Evolutionary conservation across 2,888 invertebrate genomes (phyloP).

Genomic region (Erebia aethiops): DNA sequence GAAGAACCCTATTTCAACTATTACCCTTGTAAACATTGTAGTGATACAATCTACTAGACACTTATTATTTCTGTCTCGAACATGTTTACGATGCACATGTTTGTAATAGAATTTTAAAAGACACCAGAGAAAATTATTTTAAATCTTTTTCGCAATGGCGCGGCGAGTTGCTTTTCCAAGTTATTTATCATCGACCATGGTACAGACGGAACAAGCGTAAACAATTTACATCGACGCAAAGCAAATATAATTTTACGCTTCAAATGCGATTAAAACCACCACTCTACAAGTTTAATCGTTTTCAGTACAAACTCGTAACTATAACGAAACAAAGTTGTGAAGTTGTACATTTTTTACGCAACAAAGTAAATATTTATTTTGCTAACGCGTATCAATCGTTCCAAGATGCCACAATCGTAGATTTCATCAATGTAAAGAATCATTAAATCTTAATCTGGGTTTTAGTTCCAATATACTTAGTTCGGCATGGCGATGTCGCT

Average conservation of each 20-base stretch:
- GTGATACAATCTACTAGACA: conserved; percentile 40
- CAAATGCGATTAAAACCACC: background rate
- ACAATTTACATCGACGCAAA: conserved; percentile 5
- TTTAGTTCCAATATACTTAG: conserved; percentile 48
- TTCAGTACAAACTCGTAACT: no score
- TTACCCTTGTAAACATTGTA: conserved; percentile 41
- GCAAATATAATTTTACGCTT: conserved; percentile 4
- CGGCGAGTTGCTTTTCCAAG: background rate
- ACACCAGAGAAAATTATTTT: background rate
- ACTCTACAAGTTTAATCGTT: background rate
- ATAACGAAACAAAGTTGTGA: background rate
- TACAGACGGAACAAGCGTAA: conserved; percentile 11
- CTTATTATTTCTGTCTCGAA: conserved; percentile 32
- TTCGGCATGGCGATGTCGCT: conserved; percentile 48
- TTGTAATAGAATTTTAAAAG: conserved; percentile 15
- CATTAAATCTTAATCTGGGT: conserved; percentile 46
- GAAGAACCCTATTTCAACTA: conserved; percentile 41
- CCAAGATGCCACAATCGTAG: conserved; percentile 17
- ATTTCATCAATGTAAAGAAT: conserved; percentile 29
- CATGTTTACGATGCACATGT: conserved; percentile 1
- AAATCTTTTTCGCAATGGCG: background rate
- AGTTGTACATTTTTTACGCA: conserved; percentile 7
- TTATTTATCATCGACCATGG: conserved; percentile 3
- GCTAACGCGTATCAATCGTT: conserved; percentile 5
- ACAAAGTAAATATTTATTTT: background rate